Evolutionary conservation across 2,113 vertebrate species (phyloP), one percentile per base, ranked within the genome.

Genomic region (Candoia aspera): DNA sequence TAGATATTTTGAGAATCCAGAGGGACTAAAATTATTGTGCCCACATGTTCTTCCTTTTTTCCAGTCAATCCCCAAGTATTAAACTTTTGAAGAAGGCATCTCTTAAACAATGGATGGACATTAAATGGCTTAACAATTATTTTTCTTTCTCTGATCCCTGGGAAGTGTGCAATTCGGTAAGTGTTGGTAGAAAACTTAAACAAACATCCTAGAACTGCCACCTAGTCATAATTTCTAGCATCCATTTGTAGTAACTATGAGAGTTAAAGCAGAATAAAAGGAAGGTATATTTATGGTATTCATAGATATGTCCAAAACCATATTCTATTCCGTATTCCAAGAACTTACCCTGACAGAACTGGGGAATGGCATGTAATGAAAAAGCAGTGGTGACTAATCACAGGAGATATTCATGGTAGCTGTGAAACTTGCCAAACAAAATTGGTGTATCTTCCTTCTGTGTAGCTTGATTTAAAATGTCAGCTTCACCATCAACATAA

Each of bases 401-500:
- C 84, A 95, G 37, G 94, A 93, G 91, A 68, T 91, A 87, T 92
- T 93, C 86, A 89, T 89, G 90, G 86, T 0, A 94, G 62, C 84
- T 96, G 92, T 92, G 0, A 29, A 94, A 93, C 93, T 94, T 96
- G 94, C 94, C 92, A 96, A 94, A n/a, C n/a, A 96, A 90, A 49
- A 88, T 12, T 42, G 92, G 60, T 42, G 1, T 15, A 53, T 93
- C 23, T 87, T 94, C 92, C 90, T 91, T 88, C 93, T 91, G 54
- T 87, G 91, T 96, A 95, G 94, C 91, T 96, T 95, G 94, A 93
- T 96, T 96, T 94, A 95, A 97, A 97, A 96, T 91, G 94, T 93
- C 91, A 92, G 60, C 90, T 94, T 92, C 57, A 93, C 58, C 68
- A 57, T 95, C 95, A 97, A 96, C 92, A 96, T 90, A 6, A 94